Base-by-base conservation (phyloP, 2,113 vertebrate genomes). In the Plectropomus leopardus region DNA sequence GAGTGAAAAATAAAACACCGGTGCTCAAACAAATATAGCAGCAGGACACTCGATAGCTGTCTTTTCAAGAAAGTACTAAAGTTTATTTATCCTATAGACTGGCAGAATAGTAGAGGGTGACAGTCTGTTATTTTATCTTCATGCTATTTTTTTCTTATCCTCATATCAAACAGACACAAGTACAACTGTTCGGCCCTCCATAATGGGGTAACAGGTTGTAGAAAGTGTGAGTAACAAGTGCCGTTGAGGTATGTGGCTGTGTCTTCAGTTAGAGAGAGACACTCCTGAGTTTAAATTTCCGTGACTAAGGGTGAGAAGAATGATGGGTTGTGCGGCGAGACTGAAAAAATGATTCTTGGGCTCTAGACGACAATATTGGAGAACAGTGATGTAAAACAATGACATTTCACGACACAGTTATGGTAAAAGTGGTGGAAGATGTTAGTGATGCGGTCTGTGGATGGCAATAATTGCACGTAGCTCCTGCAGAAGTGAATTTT, bases 401-500 rank as follows among this genome's bases (percentile, higher is more conserved):
- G 42, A 75, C 67, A 80, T 78, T 85, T 81, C 0, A 13, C 23
- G 23, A 36, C 11, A 17, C 23, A 4, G 19, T 63, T 42, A 14
- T 54, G 36, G 45, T 45, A 26, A 42, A 74, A 51, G 48, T 10
- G 51, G 24, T 58, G n/a, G 11, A n/a, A 76, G 32, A 73, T 80
- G 58, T 53, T 32, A 32, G 72, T n/a, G 15, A 34, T 55, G 53
- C 7, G 21, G 15, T 76, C 53, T 14, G 57, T 40, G 51, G 66
- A 28, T 4, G n/a, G 24, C 44, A 58, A 53, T 71, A 74, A 68
- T 68, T 87, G 68, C 54, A 72, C 57, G 65, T 61, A 47, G 45
- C 76, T 66, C 44, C 63, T 36, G 28, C 53, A 81, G 32, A 77
- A 65, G 30, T 72, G 42, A 42, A 76, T 78, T 85, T 71, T 66